Base-by-base conservation (phyloP, 2,113 vertebrate species). In the Pseudopipra pipra region DNA sequence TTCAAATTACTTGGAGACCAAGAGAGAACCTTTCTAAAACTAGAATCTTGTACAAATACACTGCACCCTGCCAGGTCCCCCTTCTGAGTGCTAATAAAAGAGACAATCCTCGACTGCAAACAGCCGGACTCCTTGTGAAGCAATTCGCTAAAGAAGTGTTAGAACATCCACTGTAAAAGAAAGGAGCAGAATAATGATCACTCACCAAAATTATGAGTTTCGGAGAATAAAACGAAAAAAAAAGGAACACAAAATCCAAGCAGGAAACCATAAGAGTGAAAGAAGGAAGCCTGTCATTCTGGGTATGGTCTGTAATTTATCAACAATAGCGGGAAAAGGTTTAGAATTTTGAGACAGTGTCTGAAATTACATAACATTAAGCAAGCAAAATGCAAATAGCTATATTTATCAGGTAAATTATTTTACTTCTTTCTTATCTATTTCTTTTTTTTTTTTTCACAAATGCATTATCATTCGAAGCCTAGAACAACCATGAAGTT, bases 61-160 rank as follows among this genome's bases (percentile, higher is more conserved):
- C 61, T 89, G 75, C 83, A 89, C 84, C 43, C 94, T 88, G 92
- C 93, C 92, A 95, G 92, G 67, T 92, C 59, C 24, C 23, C 93
- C 97, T 97, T 90, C 91, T 87, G 96, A 97, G 76, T 24, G 56
- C 97, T 98, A 98, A 98, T 97, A 97, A 98, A 98, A 98, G 95
- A 97, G 95, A 97, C 89, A 93, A 93, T 94, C 92, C 93, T 97
- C 97, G 96, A 98, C 97, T 96, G 96, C 44, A 90, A 98, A 97
- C 97, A 98, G 98, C 94, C 98, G 98, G 97, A 91, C 75, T 97
- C 78, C 96, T 86, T 94, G 92, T 82, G 96, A 98, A 98, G 94
- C 73, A 87, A 92, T 91, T 96, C 23, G 8, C 75, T 83, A 79
- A 96, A 88, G 35, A 74, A 94, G 43, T 70, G 65, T 58, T 31